phyloP scores from a whole-genome alignment of 2,888 invertebrate species.

The Bibio marci region DNA sequence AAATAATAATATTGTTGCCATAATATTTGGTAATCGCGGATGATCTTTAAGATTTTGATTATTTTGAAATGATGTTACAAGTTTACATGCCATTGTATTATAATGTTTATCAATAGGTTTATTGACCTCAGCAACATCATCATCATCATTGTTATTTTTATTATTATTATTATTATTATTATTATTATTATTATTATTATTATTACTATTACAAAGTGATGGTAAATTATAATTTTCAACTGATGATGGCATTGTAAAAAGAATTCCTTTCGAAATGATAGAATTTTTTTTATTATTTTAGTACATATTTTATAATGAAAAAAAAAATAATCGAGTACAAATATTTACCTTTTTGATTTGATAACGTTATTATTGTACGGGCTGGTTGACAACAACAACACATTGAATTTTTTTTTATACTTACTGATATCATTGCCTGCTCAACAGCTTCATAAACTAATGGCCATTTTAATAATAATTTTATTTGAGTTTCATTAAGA shows the following conservation, averaged over 20 bases:
- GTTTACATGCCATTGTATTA: slow-evolving; percentile 31
- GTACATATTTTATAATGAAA: too few species aligned
- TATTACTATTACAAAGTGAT: too few species aligned
- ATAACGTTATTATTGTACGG: slow-evolving; percentile 21
- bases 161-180: too few species aligned
- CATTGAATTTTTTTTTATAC: slow-evolving; percentile 7
- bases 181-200: too few species aligned
- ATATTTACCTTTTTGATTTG: slow-evolving; percentile 11
- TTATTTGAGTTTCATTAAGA: slow-evolving; percentile 23
- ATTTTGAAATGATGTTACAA: slow-evolving; percentile 28
- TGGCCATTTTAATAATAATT: slow-evolving; percentile 25
- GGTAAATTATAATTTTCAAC: slow-evolving; percentile 24
- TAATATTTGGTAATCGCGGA: slow-evolving; percentile 26
- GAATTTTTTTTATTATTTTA: neutral
- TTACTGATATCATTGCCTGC: slow-evolving; percentile 23
- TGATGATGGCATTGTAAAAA: slow-evolving; percentile 32
- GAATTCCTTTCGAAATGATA: slow-evolving; percentile 10
- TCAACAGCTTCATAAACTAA: slow-evolving; percentile 25
- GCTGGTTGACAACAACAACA: slow-evolving; percentile 18
- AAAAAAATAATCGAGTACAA: neutral
- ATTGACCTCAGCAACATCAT: too few species aligned
- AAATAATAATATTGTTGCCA: slow-evolving; percentile 31
- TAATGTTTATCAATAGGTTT: slow-evolving; percentile 5
- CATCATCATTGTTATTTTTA: too few species aligned
- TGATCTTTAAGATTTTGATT: slow-evolving; percentile 18